Evolutionary conservation across 2,113 vertebrate species (phyloP).

Genomic region (Lamprologus speciosus): DNA sequence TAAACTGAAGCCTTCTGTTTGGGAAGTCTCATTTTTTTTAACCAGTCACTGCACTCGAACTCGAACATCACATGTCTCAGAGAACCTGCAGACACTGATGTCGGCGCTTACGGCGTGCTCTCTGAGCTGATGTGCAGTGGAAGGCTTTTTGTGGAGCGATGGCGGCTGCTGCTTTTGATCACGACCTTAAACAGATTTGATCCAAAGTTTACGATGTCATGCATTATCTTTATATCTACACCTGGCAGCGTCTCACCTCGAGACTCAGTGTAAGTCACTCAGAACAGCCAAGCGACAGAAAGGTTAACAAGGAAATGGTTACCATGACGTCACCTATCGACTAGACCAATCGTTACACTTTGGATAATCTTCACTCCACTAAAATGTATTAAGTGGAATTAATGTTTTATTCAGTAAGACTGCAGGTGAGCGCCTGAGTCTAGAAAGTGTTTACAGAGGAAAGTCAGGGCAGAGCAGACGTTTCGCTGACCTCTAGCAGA

Average conservation of each 20-base stretch:
- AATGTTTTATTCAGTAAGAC: neutral
- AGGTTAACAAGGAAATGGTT: neutral
- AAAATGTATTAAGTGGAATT: neutral
- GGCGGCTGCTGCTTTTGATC: neutral
- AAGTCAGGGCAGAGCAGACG: neutral
- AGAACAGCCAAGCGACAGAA: neutral
- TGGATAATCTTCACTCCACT: neutral
- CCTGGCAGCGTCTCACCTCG: fast-evolving
- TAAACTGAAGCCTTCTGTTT: neutral
- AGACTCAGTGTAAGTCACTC: neutral
- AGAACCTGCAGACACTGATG: neutral
- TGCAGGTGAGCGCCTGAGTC: fast-evolving
- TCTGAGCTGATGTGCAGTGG: fast-evolving
- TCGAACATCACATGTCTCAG: fast-evolving
- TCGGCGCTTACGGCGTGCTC: neutral
- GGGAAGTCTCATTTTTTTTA: neutral
- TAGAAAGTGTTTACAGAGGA: neutral
- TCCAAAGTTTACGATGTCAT: fast-evolving
- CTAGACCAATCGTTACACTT: neutral
- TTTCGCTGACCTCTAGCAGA: neutral
- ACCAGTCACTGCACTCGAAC: neutral
- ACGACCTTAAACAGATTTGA: neutral
- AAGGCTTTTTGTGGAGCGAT: neutral
- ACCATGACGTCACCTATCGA: fast-evolving
- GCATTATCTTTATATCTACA: neutral